phyloP scores from a whole-genome alignment of 2,113 vertebrate species.

The Petroica traversi region DNA sequence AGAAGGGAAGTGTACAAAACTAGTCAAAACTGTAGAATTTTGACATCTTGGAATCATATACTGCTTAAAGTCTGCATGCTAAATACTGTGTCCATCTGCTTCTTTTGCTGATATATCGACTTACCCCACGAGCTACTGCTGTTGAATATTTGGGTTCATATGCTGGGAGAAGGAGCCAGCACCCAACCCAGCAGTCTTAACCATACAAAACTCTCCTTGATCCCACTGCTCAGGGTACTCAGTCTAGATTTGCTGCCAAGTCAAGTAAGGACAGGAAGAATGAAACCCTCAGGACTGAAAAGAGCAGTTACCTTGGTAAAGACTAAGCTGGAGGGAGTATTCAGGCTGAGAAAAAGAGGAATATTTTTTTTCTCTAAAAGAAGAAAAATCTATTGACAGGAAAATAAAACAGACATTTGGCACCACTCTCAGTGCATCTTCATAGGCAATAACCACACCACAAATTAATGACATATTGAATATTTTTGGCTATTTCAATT shows the following conservation, averaged over 20 bases:
- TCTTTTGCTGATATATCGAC: background rate
- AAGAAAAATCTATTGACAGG: background rate
- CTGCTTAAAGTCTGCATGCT: background rate
- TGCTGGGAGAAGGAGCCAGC: background rate
- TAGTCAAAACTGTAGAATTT: background rate
- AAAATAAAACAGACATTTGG: background rate
- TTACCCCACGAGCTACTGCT: background rate
- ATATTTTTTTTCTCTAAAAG: background rate
- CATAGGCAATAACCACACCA: background rate
- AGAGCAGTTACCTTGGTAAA: background rate
- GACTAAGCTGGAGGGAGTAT: background rate
- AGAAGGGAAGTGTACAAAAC: background rate
- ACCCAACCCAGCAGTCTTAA: background rate
- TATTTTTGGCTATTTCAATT: background rate
- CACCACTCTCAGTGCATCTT: background rate
- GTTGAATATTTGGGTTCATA: background rate
- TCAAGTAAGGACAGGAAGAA: background rate
- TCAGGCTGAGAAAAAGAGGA: background rate
- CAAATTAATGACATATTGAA: background rate
- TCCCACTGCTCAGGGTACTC: background rate
- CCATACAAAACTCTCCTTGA: background rate
- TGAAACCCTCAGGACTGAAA: background rate
- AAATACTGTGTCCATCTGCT: background rate
- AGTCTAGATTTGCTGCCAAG: background rate
- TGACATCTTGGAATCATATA: background rate